Evolutionary conservation across 2,113 vertebrate species (phyloP).

Genomic region (Formicarius rufipectus): DNA sequence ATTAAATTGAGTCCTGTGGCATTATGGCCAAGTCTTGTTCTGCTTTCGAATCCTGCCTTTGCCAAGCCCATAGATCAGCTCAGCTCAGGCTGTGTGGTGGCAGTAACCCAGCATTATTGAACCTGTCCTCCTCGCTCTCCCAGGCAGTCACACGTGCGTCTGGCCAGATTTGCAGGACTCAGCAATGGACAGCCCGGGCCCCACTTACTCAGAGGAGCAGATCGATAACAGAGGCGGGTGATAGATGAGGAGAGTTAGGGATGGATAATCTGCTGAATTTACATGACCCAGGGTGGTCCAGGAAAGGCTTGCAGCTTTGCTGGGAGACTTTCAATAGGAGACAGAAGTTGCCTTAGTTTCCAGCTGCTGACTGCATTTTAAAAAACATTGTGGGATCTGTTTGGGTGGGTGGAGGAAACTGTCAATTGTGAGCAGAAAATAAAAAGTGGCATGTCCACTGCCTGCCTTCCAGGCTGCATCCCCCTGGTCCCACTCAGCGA

Average conservation of each 20-base stretch:
- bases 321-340: conserved; percentile 68
- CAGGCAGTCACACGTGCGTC: conserved; percentile 46
- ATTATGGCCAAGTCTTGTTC: neutral
- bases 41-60: neutral
- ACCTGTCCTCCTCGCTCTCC: conserved; percentile 52
- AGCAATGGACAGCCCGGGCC: conserved; percentile 66
- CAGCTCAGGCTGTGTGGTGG: conserved; percentile 43
- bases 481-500: neutral
- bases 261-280: conserved; percentile 75
- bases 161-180: conserved; percentile 62
- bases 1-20: conserved; percentile 9
- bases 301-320: conserved; percentile 56
- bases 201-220: conserved; percentile 73
- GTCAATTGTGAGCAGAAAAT: conserved; percentile 46
- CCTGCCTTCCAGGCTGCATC: neutral
- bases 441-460: neutral
- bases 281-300: conserved; percentile 71
- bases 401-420: conserved; percentile 56
- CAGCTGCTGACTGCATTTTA: conserved; percentile 67
- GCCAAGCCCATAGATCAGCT: neutral
- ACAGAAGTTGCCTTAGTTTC: conserved; percentile 71
- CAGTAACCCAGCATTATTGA: conserved; percentile 80
- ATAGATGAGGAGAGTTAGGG: conserved; percentile 85
- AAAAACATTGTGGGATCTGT: conserved; percentile 52
- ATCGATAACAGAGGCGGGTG: conserved; percentile 84